phyloP scores from a whole-genome alignment of 2,797 vertebrate species.

The Mormyrops boulengeri region DNA sequence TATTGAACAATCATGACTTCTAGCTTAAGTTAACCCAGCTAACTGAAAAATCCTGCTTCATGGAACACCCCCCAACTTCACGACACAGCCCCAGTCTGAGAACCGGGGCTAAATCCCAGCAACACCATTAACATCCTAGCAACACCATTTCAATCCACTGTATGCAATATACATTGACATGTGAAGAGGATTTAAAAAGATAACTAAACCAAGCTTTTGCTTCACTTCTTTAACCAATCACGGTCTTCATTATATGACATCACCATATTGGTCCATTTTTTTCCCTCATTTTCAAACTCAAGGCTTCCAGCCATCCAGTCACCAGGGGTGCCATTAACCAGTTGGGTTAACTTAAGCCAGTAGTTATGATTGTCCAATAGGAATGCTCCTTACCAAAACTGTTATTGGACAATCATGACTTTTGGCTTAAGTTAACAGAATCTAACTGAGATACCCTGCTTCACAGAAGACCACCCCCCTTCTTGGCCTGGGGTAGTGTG shows the following conservation, averaged over 20 bases:
- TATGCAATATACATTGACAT: background rate
- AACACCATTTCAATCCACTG: background rate
- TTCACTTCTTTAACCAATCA: background rate
- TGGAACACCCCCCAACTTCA: background rate
- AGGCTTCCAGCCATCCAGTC: background rate
- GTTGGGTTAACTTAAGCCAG: background rate
- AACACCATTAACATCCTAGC: background rate
- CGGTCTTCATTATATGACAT: background rate
- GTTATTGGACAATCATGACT: background rate
- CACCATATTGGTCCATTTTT: background rate
- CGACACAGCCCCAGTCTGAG: background rate
- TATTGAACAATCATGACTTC: background rate
- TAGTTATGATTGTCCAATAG: background rate
- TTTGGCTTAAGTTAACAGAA: background rate
- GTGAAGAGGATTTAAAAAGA: background rate
- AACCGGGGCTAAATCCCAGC: background rate
- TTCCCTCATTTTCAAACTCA: background rate
- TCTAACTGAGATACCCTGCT: background rate
- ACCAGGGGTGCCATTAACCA: background rate
- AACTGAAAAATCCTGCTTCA: background rate
- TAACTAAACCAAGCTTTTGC: background rate
- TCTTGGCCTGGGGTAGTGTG: background rate
- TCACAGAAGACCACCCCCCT: background rate
- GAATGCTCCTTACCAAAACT: background rate
- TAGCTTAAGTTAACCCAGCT: background rate